phyloP scores from a whole-genome alignment of 2,113 vertebrate species.

The Dermatemys mawii region DNA sequence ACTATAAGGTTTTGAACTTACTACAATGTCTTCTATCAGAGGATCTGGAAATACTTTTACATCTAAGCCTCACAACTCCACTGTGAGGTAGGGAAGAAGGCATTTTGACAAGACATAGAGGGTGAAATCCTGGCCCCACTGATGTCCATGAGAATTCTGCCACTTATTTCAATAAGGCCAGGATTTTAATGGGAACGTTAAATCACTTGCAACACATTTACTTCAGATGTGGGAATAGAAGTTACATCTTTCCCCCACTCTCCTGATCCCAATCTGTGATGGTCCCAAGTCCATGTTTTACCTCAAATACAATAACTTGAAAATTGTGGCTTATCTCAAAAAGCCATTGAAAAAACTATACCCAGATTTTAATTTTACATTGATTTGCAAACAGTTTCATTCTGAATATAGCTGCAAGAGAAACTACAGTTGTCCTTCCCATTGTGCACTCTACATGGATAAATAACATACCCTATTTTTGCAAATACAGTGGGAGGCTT shows the following conservation, averaged over 20 bases:
- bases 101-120: background rate
- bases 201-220: background rate
- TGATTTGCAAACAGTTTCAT: background rate
- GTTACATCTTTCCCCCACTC: background rate
- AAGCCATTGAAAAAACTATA: background rate
- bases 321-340: background rate
- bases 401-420: conserved; percentile 10
- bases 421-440: background rate
- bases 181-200: background rate
- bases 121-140: background rate
- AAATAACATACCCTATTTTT: background rate
- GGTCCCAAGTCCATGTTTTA: background rate
- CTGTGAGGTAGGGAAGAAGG: background rate
- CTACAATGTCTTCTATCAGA: background rate
- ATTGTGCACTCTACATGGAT: background rate
- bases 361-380: conserved; percentile 11
- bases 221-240: background rate
- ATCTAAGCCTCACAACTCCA: background rate
- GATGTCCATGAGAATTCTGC: background rate
- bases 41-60: background rate
- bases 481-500: background rate
- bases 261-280: background rate
- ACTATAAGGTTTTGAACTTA: background rate
- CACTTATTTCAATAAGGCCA: background rate
- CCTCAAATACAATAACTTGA: background rate